Evolutionary conservation across 2,797 vertebrate genomes (phyloP).

Genomic region (Sitta carolinensis): DNA sequence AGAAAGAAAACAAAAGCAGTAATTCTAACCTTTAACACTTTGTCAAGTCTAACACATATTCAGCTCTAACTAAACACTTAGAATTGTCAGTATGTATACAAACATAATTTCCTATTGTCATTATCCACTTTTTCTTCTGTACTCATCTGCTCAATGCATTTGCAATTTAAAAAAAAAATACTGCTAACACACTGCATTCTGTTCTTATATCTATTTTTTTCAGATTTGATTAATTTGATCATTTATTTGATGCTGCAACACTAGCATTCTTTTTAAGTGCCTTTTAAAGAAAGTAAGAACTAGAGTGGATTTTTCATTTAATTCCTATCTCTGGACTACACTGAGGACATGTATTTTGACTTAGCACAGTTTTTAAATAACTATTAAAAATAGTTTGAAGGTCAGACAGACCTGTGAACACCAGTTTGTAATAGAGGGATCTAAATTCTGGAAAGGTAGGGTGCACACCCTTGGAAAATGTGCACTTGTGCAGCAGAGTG

Average conservation of each 20-base stretch:
- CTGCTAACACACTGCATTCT: neutral
- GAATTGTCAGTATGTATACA: neutral
- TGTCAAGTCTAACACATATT: slow-evolving; percentile 28
- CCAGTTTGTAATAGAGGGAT: neutral
- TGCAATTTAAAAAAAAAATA: neutral
- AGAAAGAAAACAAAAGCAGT: too few species aligned
- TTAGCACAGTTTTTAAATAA: neutral
- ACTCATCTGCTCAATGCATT: neutral
- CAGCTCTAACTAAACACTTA: slow-evolving; percentile 1
- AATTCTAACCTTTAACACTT: neutral
- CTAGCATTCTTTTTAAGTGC: neutral
- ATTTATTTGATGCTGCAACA: neutral
- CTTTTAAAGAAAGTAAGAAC: neutral
- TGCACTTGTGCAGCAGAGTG: neutral
- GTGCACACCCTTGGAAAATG: neutral
- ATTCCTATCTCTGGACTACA: neutral
- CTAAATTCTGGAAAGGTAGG: neutral
- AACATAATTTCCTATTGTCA: neutral
- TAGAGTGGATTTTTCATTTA: neutral
- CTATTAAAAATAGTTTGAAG: neutral
- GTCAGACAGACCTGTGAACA: neutral
- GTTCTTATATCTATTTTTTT: neutral
- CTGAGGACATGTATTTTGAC: neutral
- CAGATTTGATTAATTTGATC: too few species aligned
- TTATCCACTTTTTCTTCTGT: neutral